Base-by-base conservation (phyloP, 2,888 invertebrate species). In the Acrobasis suavella region DNA sequence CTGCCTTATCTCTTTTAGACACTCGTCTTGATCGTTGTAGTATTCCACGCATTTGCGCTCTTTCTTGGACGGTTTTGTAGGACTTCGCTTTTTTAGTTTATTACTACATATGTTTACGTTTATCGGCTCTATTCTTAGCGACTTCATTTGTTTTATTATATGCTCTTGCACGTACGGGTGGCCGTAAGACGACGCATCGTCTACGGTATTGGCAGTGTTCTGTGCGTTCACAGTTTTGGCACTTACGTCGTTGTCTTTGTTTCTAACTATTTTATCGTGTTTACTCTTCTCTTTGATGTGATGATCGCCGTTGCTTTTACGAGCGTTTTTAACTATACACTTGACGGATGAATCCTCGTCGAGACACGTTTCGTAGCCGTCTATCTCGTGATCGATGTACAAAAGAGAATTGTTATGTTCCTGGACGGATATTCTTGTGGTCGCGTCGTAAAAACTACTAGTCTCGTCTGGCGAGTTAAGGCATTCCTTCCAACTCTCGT, bases 1-100 rank as follows among this genome's bases (percentile, higher is more conserved):
- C 65, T 83, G 80, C 39, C 86, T 77, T 68, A 90, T 91, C 69
- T 93, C 93, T 75, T 94, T 93, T 58, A 94, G 81, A 70, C 94
- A 94, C 70, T 94, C 94, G 60, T 93, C 94, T 79, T 94, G 94
- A 69, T 94, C 95, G 79, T 94, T 95, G 80, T 94, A 95, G 70
- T 94, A 94, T 78, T 94, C 94, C 39, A 93, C 88, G 69, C 88
- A 89, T 72, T 83, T 77, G 58, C 83, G 82, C 52, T 86, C 86
- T 51, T 71, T 80, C 67, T 88, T 91, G 78, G 88, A 85, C 78
- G 88, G 84, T 67, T 89, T 91, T 0, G 84, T 86, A 14, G 91
- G 91, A 74, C 89, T 91, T 67, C 82, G 80, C 72, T 86, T 89
- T 62, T 81, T 87, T 12, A 64, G 59, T 66, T 80, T 83, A 69